phyloP scores from a whole-genome alignment of 53 echinoderm and acorn worm genomes.

The Apostichopus leukothele region DNA sequence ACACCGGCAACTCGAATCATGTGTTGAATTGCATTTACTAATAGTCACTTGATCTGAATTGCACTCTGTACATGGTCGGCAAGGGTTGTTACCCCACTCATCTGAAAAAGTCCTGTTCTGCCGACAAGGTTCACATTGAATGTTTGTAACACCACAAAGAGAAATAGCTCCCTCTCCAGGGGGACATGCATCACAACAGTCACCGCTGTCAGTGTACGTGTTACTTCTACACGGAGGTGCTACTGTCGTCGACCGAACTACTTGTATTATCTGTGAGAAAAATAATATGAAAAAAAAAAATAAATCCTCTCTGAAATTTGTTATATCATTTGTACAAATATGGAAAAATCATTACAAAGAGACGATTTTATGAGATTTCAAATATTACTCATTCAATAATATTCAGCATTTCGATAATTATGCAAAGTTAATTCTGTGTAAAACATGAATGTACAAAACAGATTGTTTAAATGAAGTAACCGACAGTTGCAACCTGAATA shows the following conservation, averaged over 20 bases:
- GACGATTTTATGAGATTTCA: too few relatives aligned
- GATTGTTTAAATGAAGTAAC: too few relatives aligned
- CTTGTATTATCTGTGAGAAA: not conserved
- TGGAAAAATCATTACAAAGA: too few relatives aligned
- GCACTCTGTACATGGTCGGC: conserved; percentile 66
- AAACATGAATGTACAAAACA: too few relatives aligned
- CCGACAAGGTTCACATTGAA: conserved; percentile 61
- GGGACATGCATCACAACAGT: conserved; percentile 77
- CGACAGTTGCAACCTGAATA: too few relatives aligned
- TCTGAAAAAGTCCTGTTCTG: conserved; percentile 63
- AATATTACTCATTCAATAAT: too few relatives aligned
- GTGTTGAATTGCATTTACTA: conserved; percentile 61
- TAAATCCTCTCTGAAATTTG: too few relatives aligned
- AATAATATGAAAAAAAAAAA: not conserved
- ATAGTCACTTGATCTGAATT: conserved; percentile 57
- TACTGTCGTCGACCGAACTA: not conserved
- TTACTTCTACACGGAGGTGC: conserved; percentile 54
- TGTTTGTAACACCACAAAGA: conserved; percentile 69
- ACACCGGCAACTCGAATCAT: conserved; percentile 64
- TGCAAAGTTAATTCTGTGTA: too few relatives aligned
- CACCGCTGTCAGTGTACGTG: conserved; percentile 56
- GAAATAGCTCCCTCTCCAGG: conserved; percentile 71
- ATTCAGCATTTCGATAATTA: too few relatives aligned
- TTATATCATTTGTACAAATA: too few relatives aligned
- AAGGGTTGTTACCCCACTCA: conserved; percentile 57